A percentile compares a stretch with the other conserved stretches of the same genome.
Evolutionary conservation across 2,888 invertebrate species (phyloP).

Genomic region (Drosophila basisetae): DNA sequence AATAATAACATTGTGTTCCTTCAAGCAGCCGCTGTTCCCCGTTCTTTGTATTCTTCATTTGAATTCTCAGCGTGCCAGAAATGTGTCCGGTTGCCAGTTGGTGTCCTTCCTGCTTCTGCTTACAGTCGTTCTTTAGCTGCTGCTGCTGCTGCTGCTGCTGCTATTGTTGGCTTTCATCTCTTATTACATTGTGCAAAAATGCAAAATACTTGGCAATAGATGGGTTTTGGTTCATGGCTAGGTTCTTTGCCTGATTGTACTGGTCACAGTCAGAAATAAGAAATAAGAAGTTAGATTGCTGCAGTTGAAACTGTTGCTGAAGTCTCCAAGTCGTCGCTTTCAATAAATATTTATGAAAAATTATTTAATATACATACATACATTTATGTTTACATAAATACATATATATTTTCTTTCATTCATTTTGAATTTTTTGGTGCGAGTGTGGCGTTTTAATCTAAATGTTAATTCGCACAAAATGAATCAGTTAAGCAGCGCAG

Average conservation of each 20-base stretch:
- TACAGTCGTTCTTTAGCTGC: not conserved
- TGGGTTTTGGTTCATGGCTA: slow-evolving; percentile 6
- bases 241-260: slow-evolving; percentile 6
- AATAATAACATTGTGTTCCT: slow-evolving; percentile 55
- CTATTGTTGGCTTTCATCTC: slow-evolving; percentile 66
- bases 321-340: slow-evolving; percentile 40
- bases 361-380: slow-evolving; percentile 40
- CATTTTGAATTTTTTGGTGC: slow-evolving; percentile 43
- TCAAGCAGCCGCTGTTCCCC: slow-evolving; percentile 56
- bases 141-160: slow-evolving; percentile 22
- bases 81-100: slow-evolving; percentile 46
- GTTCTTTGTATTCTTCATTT: slow-evolving; percentile 37
- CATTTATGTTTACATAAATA: not conserved
- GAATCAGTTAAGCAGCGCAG: slow-evolving; percentile 68
- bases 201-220: slow-evolving; percentile 63
- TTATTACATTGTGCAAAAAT: slow-evolving; percentile 72
- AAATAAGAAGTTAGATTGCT: slow-evolving; percentile 68
- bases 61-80: slow-evolving; percentile 22
- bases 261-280: slow-evolving; percentile 42
- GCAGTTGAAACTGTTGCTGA: slow-evolving; percentile 61
- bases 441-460: slow-evolving; percentile 69
- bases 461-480: slow-evolving; percentile 72
- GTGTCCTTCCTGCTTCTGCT: not conserved
- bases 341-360: slow-evolving; percentile 79
- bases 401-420: slow-evolving; percentile 5